Conservation (phyloP, 2,888 invertebrate species). For the Dione vanillae region DNA sequence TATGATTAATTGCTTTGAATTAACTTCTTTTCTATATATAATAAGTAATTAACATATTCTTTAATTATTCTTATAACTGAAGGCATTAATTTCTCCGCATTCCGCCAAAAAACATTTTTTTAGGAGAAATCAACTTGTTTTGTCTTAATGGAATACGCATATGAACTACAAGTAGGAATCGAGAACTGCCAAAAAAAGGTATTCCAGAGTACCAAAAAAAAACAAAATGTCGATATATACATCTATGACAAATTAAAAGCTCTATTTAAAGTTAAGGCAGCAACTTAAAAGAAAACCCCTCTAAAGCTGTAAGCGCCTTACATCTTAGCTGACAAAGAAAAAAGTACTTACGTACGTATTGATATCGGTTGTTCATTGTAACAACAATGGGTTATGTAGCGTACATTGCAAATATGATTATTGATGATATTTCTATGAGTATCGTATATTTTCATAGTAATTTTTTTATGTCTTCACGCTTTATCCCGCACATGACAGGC, state of each 20-base stretch:
- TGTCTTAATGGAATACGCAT: too few relatives aligned
- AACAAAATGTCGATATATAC: neutral
- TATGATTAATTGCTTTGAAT: neutral
- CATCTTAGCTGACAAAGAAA: slow-evolving; percentile 52
- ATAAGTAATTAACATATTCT: too few relatives aligned
- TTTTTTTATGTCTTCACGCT: too few relatives aligned
- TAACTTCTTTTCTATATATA: too few relatives aligned
- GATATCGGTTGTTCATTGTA: slow-evolving; percentile 59
- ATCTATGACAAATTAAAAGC: neutral
- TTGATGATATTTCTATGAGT: neutral
- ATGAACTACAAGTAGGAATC: too few relatives aligned
- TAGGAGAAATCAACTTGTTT: too few relatives aligned
- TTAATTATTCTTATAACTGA: too few relatives aligned
- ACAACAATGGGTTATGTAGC: slow-evolving; percentile 54
- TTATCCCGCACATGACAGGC: too few relatives aligned
- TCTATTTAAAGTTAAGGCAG: slow-evolving; percentile 24
- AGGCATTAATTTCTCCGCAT: too few relatives aligned
- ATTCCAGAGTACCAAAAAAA: neutral
- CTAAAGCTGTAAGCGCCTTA: slow-evolving; percentile 55
- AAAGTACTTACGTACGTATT: slow-evolving; percentile 64
- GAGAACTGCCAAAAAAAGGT: too few relatives aligned
- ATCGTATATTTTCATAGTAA: too few relatives aligned
- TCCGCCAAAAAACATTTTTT: too few relatives aligned
- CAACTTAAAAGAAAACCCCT: slow-evolving; percentile 55
- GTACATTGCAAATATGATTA: neutral